A percentile compares a stretch with the other conserved stretches of the same genome.
These are phyloP conservation scores for Leptinotarsa tumamoca DNA, from an alignment of 2,888 invertebrate species.

Conservation along the genomic window DNA sequence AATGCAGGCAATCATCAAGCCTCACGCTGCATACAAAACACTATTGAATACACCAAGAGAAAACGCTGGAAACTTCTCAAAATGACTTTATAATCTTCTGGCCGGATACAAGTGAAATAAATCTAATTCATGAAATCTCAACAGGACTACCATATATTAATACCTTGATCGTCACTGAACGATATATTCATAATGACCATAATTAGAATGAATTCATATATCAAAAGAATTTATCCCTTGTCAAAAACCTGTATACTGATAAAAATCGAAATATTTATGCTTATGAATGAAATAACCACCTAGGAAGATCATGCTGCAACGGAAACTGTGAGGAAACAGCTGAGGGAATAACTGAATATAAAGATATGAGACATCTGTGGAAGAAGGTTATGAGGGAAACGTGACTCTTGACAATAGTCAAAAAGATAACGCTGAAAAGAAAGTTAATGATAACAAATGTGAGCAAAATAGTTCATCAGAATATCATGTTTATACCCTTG, in stretches of 20 bases:
- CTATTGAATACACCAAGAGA: constrained; percentile 16
- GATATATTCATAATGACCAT: constrained; percentile 5
- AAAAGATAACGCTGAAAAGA: constrained; percentile 6
- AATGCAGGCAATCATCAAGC: constrained; percentile 6
- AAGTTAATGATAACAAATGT: constrained; percentile 2
- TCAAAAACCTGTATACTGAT: constrained; percentile 4
- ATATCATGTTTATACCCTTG: constrained; percentile 10
- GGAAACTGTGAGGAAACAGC: constrained; percentile 11
- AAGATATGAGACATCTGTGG: constrained; percentile 11
- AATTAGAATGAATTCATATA: constrained; percentile 10
- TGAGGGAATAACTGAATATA: constrained; percentile 19
- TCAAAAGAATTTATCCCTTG: constrained; percentile 5
- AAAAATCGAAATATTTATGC: constrained; percentile 15
- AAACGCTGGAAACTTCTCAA: constrained; percentile 10
- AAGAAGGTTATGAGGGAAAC: background rate
- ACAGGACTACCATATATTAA: constrained; percentile 13
- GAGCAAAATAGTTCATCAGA: constrained; percentile 13
- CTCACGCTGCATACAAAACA: constrained; percentile 4
- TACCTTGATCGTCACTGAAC: constrained; percentile 12
- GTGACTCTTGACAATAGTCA: constrained; percentile 7
- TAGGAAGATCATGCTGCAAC: background rate
- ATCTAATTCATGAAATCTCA: constrained; percentile 13
- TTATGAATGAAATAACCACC: constrained; percentile 14
- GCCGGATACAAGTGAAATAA: constrained; percentile 21
- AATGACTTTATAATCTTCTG: constrained; percentile 5